phyloP scores from a whole-genome alignment of 2,797 vertebrate genomes.

The Natrix natrix region DNA sequence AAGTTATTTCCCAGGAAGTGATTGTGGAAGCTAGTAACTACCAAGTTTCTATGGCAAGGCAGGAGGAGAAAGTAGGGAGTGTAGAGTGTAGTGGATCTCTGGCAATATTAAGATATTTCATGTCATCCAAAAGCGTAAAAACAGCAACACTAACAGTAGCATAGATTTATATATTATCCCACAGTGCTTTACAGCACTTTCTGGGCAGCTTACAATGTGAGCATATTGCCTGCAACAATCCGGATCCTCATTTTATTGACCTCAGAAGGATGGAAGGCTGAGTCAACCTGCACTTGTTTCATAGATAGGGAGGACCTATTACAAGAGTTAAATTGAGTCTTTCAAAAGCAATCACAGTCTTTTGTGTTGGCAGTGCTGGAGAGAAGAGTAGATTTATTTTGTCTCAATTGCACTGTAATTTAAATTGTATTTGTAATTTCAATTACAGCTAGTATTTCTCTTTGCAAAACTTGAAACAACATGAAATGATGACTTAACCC shows the following conservation, averaged over 20 bases:
- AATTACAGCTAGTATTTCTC: not conserved
- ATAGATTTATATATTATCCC: not conserved
- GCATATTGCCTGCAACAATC: not conserved
- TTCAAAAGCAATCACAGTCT: not conserved
- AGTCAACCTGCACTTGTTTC: not conserved
- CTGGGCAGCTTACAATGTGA: not conserved
- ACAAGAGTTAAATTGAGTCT: not conserved
- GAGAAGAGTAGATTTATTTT: not conserved
- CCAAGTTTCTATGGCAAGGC: not conserved
- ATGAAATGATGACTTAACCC: not conserved
- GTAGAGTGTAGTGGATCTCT: not conserved
- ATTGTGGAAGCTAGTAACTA: not conserved
- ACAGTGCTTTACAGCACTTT: not conserved
- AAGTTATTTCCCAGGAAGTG: not conserved
- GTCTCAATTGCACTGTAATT: not conserved
- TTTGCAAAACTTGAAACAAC: not conserved
- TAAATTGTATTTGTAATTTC: not conserved
- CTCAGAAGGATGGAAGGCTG: not conserved
- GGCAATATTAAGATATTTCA: not conserved
- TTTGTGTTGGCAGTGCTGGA: not conserved
- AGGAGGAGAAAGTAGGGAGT: not conserved
- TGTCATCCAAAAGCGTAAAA: not conserved
- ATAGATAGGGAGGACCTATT: not conserved
- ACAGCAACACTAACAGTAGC: not conserved
- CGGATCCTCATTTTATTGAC: not conserved